phyloP scores from a whole-genome alignment of 2,888 invertebrate genomes.

The Hyalella azteca region DNA sequence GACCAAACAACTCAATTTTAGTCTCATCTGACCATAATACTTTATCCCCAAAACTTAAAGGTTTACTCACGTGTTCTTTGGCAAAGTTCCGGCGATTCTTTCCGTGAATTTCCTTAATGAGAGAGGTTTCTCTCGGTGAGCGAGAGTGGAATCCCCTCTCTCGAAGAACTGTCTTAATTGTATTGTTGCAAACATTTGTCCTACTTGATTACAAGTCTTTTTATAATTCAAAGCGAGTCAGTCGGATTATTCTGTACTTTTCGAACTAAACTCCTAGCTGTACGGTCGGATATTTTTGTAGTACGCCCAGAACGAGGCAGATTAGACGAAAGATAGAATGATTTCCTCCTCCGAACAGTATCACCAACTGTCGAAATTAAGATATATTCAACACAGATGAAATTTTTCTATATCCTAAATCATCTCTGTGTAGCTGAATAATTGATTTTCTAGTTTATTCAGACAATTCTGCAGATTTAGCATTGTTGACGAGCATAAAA shows the following conservation, averaged over 20 bases:
- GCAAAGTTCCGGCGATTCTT: neutral
- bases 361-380: neutral
- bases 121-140: neutral
- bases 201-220: neutral
- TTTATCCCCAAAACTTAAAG: neutral
- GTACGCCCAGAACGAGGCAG: neutral
- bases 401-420: neutral
- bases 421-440: neutral
- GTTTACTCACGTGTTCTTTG: neutral
- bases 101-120: neutral
- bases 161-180: neutral
- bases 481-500: no score
- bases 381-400: neutral
- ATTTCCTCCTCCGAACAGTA: neutral
- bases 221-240: neutral
- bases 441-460: neutral
- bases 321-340: neutral
- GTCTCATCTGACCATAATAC: neutral
- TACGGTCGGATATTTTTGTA: neutral
- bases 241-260: neutral
- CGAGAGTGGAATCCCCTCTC: neutral
- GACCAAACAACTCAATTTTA: neutral
- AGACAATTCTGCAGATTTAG: neutral
- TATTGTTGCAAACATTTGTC: neutral
- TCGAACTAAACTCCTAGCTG: neutral